Conservation (phyloP, 2,113 vertebrate genomes). For the Pipa parva region DNA sequence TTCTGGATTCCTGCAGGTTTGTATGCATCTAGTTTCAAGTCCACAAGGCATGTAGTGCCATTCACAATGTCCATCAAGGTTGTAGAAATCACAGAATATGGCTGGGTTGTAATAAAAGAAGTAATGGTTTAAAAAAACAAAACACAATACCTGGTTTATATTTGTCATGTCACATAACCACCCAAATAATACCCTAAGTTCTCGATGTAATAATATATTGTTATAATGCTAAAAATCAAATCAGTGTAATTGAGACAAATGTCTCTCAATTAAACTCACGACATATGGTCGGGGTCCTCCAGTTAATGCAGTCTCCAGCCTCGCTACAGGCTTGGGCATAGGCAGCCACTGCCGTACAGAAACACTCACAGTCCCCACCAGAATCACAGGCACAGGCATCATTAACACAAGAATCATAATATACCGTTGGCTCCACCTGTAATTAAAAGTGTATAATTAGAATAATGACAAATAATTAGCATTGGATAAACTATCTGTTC, state of each 20-base stretch:
- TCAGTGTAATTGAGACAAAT: too few relatives aligned
- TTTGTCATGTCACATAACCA: too few relatives aligned
- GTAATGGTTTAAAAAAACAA: not conserved
- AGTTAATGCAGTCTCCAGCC: slow-evolving; percentile 56
- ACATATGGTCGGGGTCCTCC: slow-evolving; percentile 62
- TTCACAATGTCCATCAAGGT: slow-evolving; percentile 56
- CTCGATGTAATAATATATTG: too few relatives aligned
- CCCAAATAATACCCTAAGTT: too few relatives aligned
- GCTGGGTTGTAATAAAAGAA: slow-evolving; percentile 43
- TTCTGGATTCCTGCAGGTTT: slow-evolving; percentile 63
- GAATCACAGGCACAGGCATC: slow-evolving; percentile 62
- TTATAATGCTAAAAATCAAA: too few relatives aligned
- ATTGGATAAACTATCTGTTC: too few relatives aligned
- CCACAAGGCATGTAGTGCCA: slow-evolving; percentile 69
- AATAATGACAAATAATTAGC: too few relatives aligned
- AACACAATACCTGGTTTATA: too few relatives aligned
- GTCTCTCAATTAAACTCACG: slow-evolving; percentile 54
- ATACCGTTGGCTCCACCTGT: slow-evolving; percentile 60
- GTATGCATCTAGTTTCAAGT: slow-evolving; percentile 52
- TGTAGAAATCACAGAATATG: slow-evolving; percentile 67
- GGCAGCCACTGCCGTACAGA: slow-evolving; percentile 64
- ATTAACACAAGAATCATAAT: slow-evolving; percentile 62
- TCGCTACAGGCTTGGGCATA: slow-evolving; percentile 62
- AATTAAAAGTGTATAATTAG: not conserved
- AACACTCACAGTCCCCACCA: slow-evolving; percentile 63